Base-by-base conservation (phyloP, 30 jellyfish, hydroid and myxozoan species). In the Calvadosia cruxmelitensis region DNA sequence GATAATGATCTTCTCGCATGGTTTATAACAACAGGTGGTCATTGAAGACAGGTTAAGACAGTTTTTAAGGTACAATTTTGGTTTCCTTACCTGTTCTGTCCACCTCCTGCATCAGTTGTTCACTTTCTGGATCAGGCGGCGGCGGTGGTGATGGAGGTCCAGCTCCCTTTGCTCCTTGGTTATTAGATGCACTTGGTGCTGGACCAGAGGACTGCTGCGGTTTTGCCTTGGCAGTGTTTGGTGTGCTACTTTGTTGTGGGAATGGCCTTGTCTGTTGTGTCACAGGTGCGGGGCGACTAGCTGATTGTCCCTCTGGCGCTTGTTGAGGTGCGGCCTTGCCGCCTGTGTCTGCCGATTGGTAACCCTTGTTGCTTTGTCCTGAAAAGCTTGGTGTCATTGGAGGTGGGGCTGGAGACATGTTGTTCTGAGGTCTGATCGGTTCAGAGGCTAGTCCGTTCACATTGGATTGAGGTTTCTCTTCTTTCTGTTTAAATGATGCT, bases 11-110 rank as follows among this genome's bases (percentile, higher is more conserved):
- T 64, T 52, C 29, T 31, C 31, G 73, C 2, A 29, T 26, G 28
- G 15, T 3, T 1, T 24, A 16, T 24, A 15, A 20, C 15, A 26
- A 2, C 72, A 63, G 20, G 31, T 63, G 1, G 20, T 26, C 28
- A 26, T 20, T 3, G 5, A 25, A 16, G 49, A 28, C 20, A 7
- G 27, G 12, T 25, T 7, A 7, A 64, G 23, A 64, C 27, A 66
- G 27, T 2, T 23, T 7, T 3, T 27, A 3, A 30, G 2, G 25
- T 0, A 23, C 35, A 15, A 7, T 3, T 42, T 32, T 27, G 7
- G 30, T 5, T 10, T n/a, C 24, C 81, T 72, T 31, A 80, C 93
- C 93, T 80, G 78, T 79, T 66, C 65, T 67, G 31, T 80, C 93
- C 27, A 73, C 63, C 49, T 72, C 86, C 3, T 64, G 36, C 81